Evolutionary conservation across 2,888 invertebrate species (phyloP), one percentile per base, ranked within the genome.

Genomic region (Bembecia ichneumoniformis): DNA sequence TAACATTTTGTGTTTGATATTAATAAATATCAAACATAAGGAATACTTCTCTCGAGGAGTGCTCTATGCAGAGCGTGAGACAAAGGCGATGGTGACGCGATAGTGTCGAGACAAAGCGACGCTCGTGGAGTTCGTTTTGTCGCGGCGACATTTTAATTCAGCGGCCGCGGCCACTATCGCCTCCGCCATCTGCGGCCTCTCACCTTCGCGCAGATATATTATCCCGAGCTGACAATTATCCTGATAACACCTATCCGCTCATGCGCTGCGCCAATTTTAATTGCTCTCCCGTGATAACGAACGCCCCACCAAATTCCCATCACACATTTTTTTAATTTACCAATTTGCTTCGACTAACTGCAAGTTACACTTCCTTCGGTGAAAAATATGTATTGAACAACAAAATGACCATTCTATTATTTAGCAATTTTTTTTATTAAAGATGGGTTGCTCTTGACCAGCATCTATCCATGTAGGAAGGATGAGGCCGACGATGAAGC

Each of bases 201-300:
- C 50, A 46, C 47, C 34, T 16, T 43, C 16, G 53, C 56, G 59
- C 62, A 61, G 62, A 66, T 65, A 66, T 66, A 68, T 68, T 66
- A 66, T 68, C 68, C 52, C 56, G 59, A 54, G 3, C 13, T 40
- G 60, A 58, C 68, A 66, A 66, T 68, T 66, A 68, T 60, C 55
- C 40, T 7, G 40, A 40, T 40, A 46, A 44, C 44, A 10, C 11
- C 11, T 44, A 15, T 14, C 13, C 9, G 15, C 14, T 40, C 13
- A 40, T 4, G 40, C 40, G 13, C 13, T 14, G 40, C 40, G 14
- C 40, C 13, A 40, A 40, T 40, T 40, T 40, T 40, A 40, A 40
- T 40, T 40, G 40, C 40, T 40, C 28, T 40, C 13, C 40, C 1
- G 3, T 3, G 40, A 40, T 40, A 40, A 10, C 40, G 13, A 28